phyloP scores from a whole-genome alignment of 2,888 invertebrate genomes.

The Heliothis peltigera region DNA sequence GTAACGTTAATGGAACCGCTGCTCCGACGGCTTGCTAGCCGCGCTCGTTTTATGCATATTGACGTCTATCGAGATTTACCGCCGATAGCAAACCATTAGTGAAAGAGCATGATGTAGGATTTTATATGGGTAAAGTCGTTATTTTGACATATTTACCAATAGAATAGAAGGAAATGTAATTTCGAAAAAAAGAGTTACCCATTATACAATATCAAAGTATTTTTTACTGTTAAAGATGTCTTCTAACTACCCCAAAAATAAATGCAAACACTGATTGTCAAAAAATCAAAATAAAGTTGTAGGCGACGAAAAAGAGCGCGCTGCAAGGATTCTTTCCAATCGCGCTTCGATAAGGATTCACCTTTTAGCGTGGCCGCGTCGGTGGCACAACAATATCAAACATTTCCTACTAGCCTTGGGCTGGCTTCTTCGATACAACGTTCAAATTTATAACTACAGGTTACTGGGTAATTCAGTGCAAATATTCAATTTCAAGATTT shows the following conservation, averaged over 20 bases:
- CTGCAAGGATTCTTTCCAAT: slow-evolving; percentile 85
- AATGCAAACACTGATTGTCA: slow-evolving; percentile 15
- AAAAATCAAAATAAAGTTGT: slow-evolving; percentile 48
- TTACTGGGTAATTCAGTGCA: slow-evolving; percentile 5
- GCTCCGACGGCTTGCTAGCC: slow-evolving; percentile 58
- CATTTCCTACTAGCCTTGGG: slow-evolving; percentile 60
- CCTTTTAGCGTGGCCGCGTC: slow-evolving; percentile 71
- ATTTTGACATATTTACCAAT: slow-evolving; percentile 16
- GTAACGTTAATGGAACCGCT: slow-evolving; percentile 81
- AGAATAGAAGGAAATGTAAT: no score
- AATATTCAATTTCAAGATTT: slow-evolving; percentile 19
- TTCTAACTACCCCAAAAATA: not conserved
- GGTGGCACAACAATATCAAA: slow-evolving; percentile 74
- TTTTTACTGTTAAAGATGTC: no score
- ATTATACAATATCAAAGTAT: no score
- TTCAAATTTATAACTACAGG: slow-evolving; percentile 28
- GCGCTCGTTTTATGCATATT: slow-evolving; percentile 76
- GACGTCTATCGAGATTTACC: slow-evolving; percentile 66
- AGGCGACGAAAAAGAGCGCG: slow-evolving; percentile 66
- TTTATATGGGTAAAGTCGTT: slow-evolving; percentile 46
- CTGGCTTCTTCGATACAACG: slow-evolving; percentile 42
- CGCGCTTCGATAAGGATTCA: slow-evolving; percentile 79
- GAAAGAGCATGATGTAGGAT: slow-evolving; percentile 37
- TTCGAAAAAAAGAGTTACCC: no score
- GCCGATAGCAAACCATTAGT: slow-evolving; percentile 60